Evolutionary conservation across 2,888 invertebrate species (phyloP).

Genomic region (Drosophila prostipennis): DNA sequence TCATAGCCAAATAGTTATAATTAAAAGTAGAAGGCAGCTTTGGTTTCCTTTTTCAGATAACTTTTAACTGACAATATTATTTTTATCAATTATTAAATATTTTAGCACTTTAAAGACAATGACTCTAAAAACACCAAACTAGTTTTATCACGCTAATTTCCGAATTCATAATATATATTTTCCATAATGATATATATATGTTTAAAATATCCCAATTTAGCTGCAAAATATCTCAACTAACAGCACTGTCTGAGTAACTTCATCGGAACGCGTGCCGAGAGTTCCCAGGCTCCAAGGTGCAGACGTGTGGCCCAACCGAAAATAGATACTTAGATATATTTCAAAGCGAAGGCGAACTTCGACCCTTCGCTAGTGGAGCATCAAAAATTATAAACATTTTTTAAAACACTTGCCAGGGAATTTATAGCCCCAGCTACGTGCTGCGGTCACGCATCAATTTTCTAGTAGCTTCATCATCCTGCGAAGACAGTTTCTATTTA

Average conservation of each 20-base stretch:
- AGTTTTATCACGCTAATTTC: too few relatives aligned
- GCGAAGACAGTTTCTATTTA: constrained; percentile 51
- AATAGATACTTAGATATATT: constrained; percentile 36
- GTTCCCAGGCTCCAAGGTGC: constrained; percentile 64
- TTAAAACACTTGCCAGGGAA: constrained; percentile 73
- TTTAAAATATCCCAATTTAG: background rate
- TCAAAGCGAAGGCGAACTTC: constrained; percentile 34
- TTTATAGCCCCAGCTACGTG: constrained; percentile 73
- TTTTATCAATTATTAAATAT: too few relatives aligned
- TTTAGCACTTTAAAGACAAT: too few relatives aligned
- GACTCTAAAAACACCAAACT: too few relatives aligned
- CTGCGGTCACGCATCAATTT: constrained; percentile 75
- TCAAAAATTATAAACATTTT: constrained; percentile 77
- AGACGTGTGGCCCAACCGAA: constrained; percentile 61
- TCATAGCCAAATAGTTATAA: background rate
- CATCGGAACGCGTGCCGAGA: constrained; percentile 57
- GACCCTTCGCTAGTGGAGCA: constrained; percentile 38
- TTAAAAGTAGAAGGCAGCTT: background rate
- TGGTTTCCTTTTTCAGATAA: too few relatives aligned
- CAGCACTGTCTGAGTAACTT: constrained; percentile 5
- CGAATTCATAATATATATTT: too few relatives aligned
- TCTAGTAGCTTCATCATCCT: constrained; percentile 18
- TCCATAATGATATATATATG: too few relatives aligned
- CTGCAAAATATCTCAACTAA: background rate
- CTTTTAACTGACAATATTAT: too few relatives aligned